Evolutionary conservation across 2,888 invertebrate genomes (phyloP).

Genomic region (Mystacides longicornis): DNA sequence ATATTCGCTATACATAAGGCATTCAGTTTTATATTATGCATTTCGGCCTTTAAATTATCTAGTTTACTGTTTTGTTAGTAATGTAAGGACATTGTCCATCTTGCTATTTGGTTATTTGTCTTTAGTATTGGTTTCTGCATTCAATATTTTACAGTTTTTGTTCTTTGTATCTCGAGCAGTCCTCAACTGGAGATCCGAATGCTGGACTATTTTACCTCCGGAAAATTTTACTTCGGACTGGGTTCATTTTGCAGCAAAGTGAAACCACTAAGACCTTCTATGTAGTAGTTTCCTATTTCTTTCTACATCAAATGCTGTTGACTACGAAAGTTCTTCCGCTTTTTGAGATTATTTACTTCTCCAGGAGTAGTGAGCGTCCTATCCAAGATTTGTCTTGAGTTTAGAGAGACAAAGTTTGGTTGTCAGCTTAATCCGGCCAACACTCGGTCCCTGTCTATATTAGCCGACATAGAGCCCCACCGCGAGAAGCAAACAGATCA

Average conservation of each 20-base stretch:
- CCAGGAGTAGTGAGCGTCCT: background rate
- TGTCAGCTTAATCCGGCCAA: too few relatives aligned
- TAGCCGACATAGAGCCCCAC: too few relatives aligned
- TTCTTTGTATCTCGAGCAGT: too few relatives aligned
- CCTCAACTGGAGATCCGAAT: too few relatives aligned
- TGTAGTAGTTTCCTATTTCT: background rate
- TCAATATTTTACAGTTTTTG: too few relatives aligned
- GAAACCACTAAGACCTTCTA: background rate
- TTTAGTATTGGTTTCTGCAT: background rate
- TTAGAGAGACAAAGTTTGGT: too few relatives aligned
- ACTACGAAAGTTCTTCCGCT: background rate
- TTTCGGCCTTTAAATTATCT: background rate
- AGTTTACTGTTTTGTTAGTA: background rate
- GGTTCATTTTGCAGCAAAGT: too few relatives aligned
- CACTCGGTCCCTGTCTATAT: too few relatives aligned
- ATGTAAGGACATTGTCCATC: background rate
- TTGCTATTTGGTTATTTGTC: background rate
- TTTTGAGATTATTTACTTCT: too few relatives aligned
- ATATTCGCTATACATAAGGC: background rate
- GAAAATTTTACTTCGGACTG: background rate
- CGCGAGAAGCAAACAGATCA: too few relatives aligned
- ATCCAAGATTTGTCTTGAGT: background rate
- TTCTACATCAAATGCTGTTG: slow-evolving; percentile 2
- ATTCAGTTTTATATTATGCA: slow-evolving; percentile 2
- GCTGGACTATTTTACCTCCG: too few relatives aligned